Evolutionary conservation across 2,113 vertebrate species (phyloP).

Genomic region (Brachyhypopomus gauderio): DNA sequence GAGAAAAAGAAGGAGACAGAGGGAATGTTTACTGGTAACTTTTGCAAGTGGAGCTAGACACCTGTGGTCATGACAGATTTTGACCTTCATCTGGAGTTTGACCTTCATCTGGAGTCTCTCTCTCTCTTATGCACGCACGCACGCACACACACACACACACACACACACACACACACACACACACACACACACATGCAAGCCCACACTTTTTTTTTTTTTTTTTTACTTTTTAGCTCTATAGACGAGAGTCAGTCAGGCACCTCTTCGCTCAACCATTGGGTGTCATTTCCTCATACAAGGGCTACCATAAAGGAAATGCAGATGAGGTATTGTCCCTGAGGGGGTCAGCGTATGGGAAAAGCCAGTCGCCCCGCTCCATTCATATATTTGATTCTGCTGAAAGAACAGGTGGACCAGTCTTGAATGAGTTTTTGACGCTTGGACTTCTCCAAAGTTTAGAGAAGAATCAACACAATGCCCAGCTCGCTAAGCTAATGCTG

Average conservation of each 20-base stretch:
- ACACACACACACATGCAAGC: no score
- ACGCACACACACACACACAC: no score
- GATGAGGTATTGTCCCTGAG: slow-evolving; percentile 77
- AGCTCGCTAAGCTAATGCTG: not conserved
- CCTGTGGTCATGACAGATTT: slow-evolving; percentile 87
- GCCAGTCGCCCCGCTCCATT: slow-evolving; percentile 36
- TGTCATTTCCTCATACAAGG: slow-evolving; percentile 89
- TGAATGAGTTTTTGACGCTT: slow-evolving; percentile 2
- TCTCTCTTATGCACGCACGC: slow-evolving; percentile 24
- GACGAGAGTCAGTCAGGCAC: slow-evolving; percentile 39
- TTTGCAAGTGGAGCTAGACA: slow-evolving; percentile 77
- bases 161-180: no score
- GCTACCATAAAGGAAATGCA: slow-evolving; percentile 89
- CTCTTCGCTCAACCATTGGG: slow-evolving; percentile 80
- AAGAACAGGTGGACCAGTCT: slow-evolving; percentile 37
- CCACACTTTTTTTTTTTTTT: slow-evolving; percentile 58
- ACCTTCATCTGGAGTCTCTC: not conserved
- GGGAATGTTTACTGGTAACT: slow-evolving; percentile 61
- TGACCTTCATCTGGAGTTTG: slow-evolving; percentile 84
- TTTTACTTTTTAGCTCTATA: slow-evolving; percentile 20
- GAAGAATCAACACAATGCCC: not conserved
- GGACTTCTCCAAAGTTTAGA: slow-evolving; percentile 7
- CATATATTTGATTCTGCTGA: slow-evolving; percentile 8
- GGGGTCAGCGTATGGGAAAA: slow-evolving; percentile 82
- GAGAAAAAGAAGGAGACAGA: slow-evolving; percentile 22